These are phyloP conservation scores for Charanyca ferruginea DNA, from an alignment of 2,888 invertebrate genomes.

Conservation along the genomic window DNA sequence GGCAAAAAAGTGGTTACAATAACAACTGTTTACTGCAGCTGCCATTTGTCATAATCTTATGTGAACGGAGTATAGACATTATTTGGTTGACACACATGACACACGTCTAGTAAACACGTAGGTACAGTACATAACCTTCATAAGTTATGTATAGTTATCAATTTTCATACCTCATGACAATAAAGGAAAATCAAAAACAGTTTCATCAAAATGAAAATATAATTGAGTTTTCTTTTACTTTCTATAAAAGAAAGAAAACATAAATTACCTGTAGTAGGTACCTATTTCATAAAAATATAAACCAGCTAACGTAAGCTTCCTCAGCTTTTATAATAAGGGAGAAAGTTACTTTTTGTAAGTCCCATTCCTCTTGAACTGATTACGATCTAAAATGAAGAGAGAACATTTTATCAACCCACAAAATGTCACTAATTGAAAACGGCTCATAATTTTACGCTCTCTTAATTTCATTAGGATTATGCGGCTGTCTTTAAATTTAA, in stretches of 20 bases:
- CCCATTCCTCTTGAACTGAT: conserved; percentile 24
- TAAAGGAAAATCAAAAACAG: neutral
- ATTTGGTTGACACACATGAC: too few relatives aligned
- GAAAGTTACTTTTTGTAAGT: neutral
- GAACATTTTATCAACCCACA: conserved; percentile 47
- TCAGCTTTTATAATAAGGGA: neutral
- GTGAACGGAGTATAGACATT: too few relatives aligned
- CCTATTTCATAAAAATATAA: neutral
- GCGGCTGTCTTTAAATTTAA: conserved; percentile 65
- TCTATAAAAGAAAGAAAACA: neutral
- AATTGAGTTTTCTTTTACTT: neutral
- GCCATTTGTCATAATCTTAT: too few relatives aligned
- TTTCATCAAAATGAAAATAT: too few relatives aligned
- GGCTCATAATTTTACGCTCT: conserved; percentile 68
- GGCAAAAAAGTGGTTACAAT: too few relatives aligned
- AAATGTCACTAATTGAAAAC: conserved; percentile 70
- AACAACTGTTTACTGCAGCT: too few relatives aligned
- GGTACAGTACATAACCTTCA: neutral
- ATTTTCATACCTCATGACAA: neutral
- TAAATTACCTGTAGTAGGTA: neutral
- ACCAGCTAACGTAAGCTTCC: conserved; percentile 7
- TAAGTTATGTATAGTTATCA: neutral
- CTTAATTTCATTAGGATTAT: conserved; percentile 75
- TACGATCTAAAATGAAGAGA: conserved; percentile 20
- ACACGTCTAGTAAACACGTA: neutral